Conservation (phyloP, 92 coral and sea anemone genomes). For the Zoanthus solanderi region DNA sequence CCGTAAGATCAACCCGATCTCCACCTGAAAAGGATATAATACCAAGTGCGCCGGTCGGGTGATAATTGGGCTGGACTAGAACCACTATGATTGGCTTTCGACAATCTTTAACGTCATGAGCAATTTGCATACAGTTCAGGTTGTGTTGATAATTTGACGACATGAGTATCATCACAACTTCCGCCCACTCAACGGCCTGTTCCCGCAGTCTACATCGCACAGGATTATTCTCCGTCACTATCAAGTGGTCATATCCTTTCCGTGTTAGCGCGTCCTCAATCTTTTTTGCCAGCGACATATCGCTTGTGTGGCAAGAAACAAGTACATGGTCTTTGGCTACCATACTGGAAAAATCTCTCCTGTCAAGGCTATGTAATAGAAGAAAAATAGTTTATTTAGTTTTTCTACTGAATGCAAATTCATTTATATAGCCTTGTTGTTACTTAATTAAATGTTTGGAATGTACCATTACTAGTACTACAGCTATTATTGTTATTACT, state of each 20-base stretch:
- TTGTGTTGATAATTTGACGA: conserved; percentile 45
- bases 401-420: neutral
- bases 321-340: conserved; percentile 27
- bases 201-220: conserved; percentile 28
- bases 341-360: conserved; percentile 1
- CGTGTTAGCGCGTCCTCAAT: conserved; percentile 10
- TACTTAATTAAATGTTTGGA: too few species aligned
- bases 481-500: too few species aligned
- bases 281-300: conserved; percentile 33
- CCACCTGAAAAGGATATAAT: conserved; percentile 41
- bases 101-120: conserved; percentile 38
- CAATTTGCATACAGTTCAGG: conserved; percentile 30
- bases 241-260: conserved; percentile 19
- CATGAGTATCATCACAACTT: conserved; percentile 22
- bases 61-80: conserved; percentile 38
- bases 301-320: conserved; percentile 37
- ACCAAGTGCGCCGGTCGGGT: conserved; percentile 31
- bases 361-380: neutral
- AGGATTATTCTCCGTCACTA: conserved; percentile 29
- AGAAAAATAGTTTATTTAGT: neutral
- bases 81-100: conserved; percentile 44
- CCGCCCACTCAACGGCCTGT: conserved; percentile 45
- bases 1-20: conserved; percentile 32
- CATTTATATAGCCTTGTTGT: too few species aligned
- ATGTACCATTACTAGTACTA: too few species aligned